These are phyloP conservation scores for Drosophila parabipectinata DNA, from an alignment of 1,140 invertebrate genomes.

Conservation along the genomic window DNA sequence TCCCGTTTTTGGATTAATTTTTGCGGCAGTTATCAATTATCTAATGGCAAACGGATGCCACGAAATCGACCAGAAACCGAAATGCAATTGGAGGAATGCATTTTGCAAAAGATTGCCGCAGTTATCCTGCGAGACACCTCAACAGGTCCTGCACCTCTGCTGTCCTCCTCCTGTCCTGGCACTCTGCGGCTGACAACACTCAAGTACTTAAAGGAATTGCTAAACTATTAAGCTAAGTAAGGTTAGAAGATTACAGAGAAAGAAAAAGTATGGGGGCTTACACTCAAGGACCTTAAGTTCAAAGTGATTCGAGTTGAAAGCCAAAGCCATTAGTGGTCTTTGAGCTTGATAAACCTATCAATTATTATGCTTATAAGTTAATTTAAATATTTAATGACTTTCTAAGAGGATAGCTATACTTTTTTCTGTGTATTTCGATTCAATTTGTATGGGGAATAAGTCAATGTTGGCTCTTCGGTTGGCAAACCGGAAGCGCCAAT, in stretches of 20 bases:
- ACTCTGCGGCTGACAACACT: slow-evolving; percentile 16
- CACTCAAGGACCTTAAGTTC: too few relatives aligned
- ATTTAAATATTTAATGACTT: too few relatives aligned
- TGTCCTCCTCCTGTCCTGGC: background rate
- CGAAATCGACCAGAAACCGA: slow-evolving; percentile 2
- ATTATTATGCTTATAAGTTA: too few relatives aligned
- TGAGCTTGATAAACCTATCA: background rate
- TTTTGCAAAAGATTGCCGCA: slow-evolving; percentile 3
- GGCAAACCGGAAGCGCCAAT: slow-evolving; percentile 40
- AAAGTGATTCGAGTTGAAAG: background rate
- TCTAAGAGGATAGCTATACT: background rate
- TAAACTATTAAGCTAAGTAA: slow-evolving; percentile 51
- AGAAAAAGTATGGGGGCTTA: background rate
- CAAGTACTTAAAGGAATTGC: slow-evolving; percentile 50
- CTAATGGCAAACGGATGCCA: slow-evolving; percentile 2
- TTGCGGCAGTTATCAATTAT: slow-evolving; percentile 9
- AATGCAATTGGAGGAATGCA: slow-evolving; percentile 32
- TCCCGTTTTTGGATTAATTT: background rate
- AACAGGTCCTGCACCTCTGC: background rate
- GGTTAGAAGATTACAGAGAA: background rate
- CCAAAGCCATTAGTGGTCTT: background rate
- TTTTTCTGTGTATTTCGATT: background rate
- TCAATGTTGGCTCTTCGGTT: slow-evolving; percentile 42
- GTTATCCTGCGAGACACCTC: background rate
- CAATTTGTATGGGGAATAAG: slow-evolving; percentile 28